Conservation (phyloP, 2,113 vertebrate genomes). For the Peromyscus californicus region DNA sequence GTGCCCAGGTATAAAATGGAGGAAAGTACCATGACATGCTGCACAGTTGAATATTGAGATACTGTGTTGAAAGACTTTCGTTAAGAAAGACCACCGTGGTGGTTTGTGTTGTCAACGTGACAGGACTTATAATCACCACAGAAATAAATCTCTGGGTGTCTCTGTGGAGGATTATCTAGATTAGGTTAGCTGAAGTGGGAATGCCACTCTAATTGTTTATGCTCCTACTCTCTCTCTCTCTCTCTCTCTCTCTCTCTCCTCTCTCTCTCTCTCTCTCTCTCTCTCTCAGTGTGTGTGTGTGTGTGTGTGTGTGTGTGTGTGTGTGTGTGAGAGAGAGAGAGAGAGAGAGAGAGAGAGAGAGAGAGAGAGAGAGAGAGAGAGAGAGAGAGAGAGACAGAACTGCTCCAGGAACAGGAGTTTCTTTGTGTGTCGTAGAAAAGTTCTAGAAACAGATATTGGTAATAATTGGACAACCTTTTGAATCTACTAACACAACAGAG, state of each 20-base stretch:
- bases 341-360: too few species aligned
- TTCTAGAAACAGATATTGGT: neutral
- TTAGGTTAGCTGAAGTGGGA: neutral
- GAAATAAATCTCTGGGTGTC: neutral
- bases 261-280: too few species aligned
- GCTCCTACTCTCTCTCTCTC: too few species aligned
- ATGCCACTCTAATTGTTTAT: too few species aligned
- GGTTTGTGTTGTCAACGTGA: neutral
- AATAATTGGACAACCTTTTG: neutral
- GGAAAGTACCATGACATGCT: neutral
- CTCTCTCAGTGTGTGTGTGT: neutral
- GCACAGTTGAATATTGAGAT: neutral
- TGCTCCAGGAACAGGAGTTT: too few species aligned
- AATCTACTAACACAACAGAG: neutral
- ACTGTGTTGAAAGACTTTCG: neutral
- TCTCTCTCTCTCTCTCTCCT: too few species aligned
- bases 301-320: neutral
- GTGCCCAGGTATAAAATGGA: neutral
- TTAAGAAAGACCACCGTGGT: neutral
- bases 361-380: too few species aligned
- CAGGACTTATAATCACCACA: too few species aligned
- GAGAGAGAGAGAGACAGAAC: accelerated
- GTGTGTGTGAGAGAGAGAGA: too few species aligned
- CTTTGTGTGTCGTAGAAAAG: neutral
- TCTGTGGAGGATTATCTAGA: neutral